Evolutionary conservation across 2,888 invertebrate genomes (phyloP).

Genomic region (Acleris literana): DNA sequence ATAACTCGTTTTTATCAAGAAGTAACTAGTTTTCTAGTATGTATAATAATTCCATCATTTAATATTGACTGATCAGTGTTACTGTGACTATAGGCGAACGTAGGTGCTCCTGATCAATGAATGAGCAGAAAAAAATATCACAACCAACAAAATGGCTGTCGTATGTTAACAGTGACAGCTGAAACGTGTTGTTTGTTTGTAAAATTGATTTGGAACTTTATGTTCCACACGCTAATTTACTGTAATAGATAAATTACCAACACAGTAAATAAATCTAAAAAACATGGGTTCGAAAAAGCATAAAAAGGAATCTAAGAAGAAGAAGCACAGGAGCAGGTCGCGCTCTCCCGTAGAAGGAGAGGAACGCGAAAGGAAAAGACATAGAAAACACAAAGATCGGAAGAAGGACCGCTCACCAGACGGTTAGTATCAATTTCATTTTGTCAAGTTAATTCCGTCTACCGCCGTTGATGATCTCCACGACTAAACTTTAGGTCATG

Average conservation of each 20-base stretch:
- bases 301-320: slow-evolving; percentile 87
- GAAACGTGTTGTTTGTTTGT: slow-evolving; percentile 21
- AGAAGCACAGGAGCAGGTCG: slow-evolving; percentile 85
- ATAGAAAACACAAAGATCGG: slow-evolving; percentile 82
- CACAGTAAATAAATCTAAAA: neutral
- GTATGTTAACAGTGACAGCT: neutral
- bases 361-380: slow-evolving; percentile 80
- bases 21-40: no score
- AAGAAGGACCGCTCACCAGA: slow-evolving; percentile 82
- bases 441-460: slow-evolving; percentile 50
- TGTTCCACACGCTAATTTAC: neutral
- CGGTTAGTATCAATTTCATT: slow-evolving; percentile 71
- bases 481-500: neutral
- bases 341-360: slow-evolving; percentile 82
- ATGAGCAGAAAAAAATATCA: no score
- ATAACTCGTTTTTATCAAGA: no score
- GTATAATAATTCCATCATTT: no score
- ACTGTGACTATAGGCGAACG: no score
- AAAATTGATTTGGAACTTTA: neutral
- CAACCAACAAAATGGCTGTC: no score
- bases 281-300: slow-evolving; percentile 89
- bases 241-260: neutral
- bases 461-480: slow-evolving; percentile 58
- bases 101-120: no score
- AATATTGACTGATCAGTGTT: no score